Percentiles rank a stretch among this genome's conserved stretches.
Conservation (phyloP, 2,113 vertebrate species). For the Amphiprion percula region DNA sequence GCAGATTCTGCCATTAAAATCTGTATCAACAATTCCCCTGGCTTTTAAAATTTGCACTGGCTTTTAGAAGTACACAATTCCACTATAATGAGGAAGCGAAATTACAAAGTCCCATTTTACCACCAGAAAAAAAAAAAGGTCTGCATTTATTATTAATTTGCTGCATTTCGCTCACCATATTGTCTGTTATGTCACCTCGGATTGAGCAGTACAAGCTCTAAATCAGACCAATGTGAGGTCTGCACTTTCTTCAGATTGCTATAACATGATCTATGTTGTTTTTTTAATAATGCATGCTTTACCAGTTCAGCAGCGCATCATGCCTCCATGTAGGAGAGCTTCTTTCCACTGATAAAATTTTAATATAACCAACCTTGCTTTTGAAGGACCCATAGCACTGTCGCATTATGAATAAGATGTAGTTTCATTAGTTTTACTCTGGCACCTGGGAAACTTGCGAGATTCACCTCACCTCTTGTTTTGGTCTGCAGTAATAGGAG, state of each 20-base stretch:
- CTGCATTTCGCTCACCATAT: slow-evolving; percentile 47
- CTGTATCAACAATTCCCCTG: slow-evolving; percentile 59
- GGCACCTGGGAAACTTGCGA: slow-evolving; percentile 33
- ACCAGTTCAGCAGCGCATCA: slow-evolving; percentile 47
- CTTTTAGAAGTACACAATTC: slow-evolving; percentile 73
- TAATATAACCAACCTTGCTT: slow-evolving; percentile 43
- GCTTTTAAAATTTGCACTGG: slow-evolving; percentile 66
- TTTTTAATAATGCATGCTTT: slow-evolving; percentile 65
- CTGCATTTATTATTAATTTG: slow-evolving; percentile 59
- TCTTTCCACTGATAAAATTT: slow-evolving; percentile 52
- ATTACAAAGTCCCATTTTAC: slow-evolving; percentile 67
- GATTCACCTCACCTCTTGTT: slow-evolving; percentile 48
- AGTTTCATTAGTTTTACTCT: slow-evolving; percentile 58
- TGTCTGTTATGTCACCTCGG: slow-evolving; percentile 58
- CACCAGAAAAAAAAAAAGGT: slow-evolving; percentile 49
- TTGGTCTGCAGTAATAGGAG: slow-evolving; percentile 41
- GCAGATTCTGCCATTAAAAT: slow-evolving; percentile 67
- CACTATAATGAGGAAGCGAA: slow-evolving; percentile 56
- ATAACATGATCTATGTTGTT: slow-evolving; percentile 53
- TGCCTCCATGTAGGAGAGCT: slow-evolving; percentile 28
- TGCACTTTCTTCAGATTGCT: slow-evolving; percentile 51
- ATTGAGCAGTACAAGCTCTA: slow-evolving; percentile 43
- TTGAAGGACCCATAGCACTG: slow-evolving; percentile 30
- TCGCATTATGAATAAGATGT: slow-evolving; percentile 62
- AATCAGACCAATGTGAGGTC: slow-evolving; percentile 48